Base-by-base conservation (phyloP, 1,140 invertebrate genomes). In the Grapholita molesta region DNA sequence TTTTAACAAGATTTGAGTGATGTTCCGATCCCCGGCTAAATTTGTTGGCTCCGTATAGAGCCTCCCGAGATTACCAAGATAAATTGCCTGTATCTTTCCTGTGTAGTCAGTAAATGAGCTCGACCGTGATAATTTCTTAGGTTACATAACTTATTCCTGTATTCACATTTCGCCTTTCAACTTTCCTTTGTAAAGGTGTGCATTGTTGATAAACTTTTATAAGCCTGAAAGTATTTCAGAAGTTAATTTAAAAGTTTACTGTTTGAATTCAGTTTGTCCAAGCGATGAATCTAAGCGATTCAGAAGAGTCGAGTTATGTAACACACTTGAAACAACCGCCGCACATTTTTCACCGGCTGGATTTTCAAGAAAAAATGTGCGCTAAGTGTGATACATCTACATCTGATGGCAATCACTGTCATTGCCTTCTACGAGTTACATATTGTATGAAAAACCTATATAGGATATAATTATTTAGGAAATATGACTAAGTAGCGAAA, bases 1-100 rank as follows among this genome's bases (percentile, higher is more conserved):
- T 83, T 83, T 82, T 79, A 86, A 86, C 80, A 82, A 79, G 84
- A 83, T 83, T 83, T 79, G 79, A 83, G 70, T 74, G 69, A 81
- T 81, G 75, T 77, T 72, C 67, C 67, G 65, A 73, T 72, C 70
- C 69, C 61, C 18, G 55, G 53, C 18, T 57, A 68, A 69, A 69
- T 70, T 76, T 76, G 70, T 64, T 30, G 25, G 67, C 48, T 57
- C 52, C 24, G 57, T 57, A 61, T 61, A 61, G 52, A 42, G 67
- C 52, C 67, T 68, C 33, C 53, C 25, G 15, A 57, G 67, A 71
- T 74, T 69, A 74, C 69, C 42, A 69, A 71, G 70, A 71, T 67
- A 70, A 74, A 74, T 74, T 69, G 65, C 42, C 57, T 69, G 48
- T 38, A 32, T 48, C 42, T 52, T 38, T 67, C n/a, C 42, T 53